Conservation (phyloP, 2,888 invertebrate species). For the Tenthredo distinguenda region DNA sequence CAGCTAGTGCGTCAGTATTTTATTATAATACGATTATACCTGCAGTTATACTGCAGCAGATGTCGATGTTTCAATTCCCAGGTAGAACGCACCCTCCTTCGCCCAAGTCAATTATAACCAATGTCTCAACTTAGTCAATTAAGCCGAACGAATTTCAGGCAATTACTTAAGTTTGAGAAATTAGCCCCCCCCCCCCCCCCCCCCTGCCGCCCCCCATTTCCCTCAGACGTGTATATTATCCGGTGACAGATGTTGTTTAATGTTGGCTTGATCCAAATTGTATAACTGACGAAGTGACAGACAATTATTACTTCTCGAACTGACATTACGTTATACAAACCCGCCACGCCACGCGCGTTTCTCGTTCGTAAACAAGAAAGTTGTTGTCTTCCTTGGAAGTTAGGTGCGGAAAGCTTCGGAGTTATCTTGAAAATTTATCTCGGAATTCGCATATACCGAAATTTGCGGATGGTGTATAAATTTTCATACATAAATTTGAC, state of each 20-base stretch:
- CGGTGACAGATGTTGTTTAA: constrained; percentile 28
- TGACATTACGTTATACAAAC: not conserved
- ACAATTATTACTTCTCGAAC: not conserved
- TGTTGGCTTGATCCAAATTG: constrained; percentile 7
- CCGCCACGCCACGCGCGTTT: not conserved
- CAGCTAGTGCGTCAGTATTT: not conserved
- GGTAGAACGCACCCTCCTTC: not conserved
- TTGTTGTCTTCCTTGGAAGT: not conserved
- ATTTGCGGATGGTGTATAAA: not conserved
- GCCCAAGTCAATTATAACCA: constrained; percentile 50
- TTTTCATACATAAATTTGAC: not conserved
- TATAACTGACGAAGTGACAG: constrained; percentile 13
- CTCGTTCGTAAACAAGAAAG: not conserved
- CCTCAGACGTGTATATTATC: not conserved
- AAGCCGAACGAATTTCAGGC: constrained; percentile 45
- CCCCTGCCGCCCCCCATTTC: not conserved
- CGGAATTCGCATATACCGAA: not conserved
- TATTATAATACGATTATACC: not conserved
- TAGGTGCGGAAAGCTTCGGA: not conserved
- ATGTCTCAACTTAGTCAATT: constrained; percentile 51
- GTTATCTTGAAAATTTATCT: not conserved
- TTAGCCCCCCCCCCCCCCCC: not conserved
- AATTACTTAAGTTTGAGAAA: constrained; percentile 52
- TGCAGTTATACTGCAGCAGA: not conserved
- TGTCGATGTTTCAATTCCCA: not conserved